Evolutionary conservation across 1,140 invertebrate species (phyloP), one percentile per base, ranked within the genome.

Genomic region (Glossosoma conforme): DNA sequence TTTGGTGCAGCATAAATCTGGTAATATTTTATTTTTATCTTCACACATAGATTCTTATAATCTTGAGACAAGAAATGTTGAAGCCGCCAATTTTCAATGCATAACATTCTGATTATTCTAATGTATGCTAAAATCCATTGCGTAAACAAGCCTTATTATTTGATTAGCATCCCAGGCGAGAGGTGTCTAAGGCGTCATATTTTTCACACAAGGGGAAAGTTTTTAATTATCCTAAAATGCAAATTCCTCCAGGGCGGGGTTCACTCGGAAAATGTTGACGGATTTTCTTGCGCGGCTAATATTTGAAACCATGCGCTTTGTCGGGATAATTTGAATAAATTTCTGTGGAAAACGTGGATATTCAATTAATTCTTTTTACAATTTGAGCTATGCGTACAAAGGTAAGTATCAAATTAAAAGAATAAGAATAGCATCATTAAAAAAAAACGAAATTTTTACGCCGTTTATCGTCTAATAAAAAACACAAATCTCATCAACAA

Each of bases 141-240:
- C 28, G 36, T 32, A 28, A 32, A 49, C 36, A 49, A 40, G 25
- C 21, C 46, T 49, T 49, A 49, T 49, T 45, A 35, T 20, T 22
- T 18, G 32, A 13, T 33, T 21, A 44, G 48, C 17, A 19, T 47
- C n/a, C 13, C 15, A 4, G 25, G 11, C 11, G 22, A 13, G 5
- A 25, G 41, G 41, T 24, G 36, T 38, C 36, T 38, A 18, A 9
- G 15, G 8, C 41, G n/a, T 25, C 24, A 30, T 37, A 41, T 44
- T 51, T 28, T 37, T 51, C 48, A 51, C 46, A 51, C 32, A 6
- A 43, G 41, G 48, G 48, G 28, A 30, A 51, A 44, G 30, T 51
- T 51, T 51, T 51, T 51, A 51, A 51, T 51, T 51, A 51, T 51
- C 40, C 41, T 51, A 51, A 51, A 44, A 51, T 51, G 48, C 48